phyloP scores from a whole-genome alignment of 92 coral and sea anemone genomes.

The Blastomussa wellsi region DNA sequence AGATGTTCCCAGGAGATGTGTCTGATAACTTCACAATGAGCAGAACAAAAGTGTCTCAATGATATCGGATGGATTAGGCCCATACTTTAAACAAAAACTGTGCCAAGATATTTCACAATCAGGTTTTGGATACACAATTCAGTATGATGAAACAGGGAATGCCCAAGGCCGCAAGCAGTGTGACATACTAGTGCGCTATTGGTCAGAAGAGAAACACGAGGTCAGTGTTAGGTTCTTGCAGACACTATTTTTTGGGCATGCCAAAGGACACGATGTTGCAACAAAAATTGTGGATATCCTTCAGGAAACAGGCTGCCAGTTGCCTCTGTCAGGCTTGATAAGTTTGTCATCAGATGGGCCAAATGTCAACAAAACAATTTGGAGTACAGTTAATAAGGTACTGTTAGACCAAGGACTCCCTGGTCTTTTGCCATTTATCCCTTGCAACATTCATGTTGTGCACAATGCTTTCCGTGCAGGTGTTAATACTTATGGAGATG shows the following conservation, averaged over 20 bases:
- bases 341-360: too few species aligned
- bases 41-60: constrained; percentile 53
- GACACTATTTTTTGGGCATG: constrained; percentile 55
- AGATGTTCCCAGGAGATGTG: constrained; percentile 64
- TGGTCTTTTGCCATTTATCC: constrained; percentile 50
- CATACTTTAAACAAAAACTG: constrained; percentile 46
- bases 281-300: constrained; percentile 42
- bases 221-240: constrained; percentile 45
- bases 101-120: constrained; percentile 46
- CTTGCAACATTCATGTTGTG: constrained; percentile 55
- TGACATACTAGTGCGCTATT: constrained; percentile 33
- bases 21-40: constrained; percentile 51
- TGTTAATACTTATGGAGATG: constrained; percentile 42
- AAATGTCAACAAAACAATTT: constrained; percentile 53
- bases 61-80: constrained; percentile 58
- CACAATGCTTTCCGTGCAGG: constrained; percentile 59
- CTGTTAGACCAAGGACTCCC: constrained; percentile 38
- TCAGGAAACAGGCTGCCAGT: constrained; percentile 50
- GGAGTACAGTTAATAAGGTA: constrained; percentile 47
- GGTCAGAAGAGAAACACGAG: constrained; percentile 46
- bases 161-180: constrained; percentile 34
- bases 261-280: constrained; percentile 53
- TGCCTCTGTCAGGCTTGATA: constrained; percentile 48
- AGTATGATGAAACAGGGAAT: constrained; percentile 40
- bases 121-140: constrained; percentile 35